Conservation (phyloP, 2,888 invertebrate species). For the Marronus borbonicus region DNA sequence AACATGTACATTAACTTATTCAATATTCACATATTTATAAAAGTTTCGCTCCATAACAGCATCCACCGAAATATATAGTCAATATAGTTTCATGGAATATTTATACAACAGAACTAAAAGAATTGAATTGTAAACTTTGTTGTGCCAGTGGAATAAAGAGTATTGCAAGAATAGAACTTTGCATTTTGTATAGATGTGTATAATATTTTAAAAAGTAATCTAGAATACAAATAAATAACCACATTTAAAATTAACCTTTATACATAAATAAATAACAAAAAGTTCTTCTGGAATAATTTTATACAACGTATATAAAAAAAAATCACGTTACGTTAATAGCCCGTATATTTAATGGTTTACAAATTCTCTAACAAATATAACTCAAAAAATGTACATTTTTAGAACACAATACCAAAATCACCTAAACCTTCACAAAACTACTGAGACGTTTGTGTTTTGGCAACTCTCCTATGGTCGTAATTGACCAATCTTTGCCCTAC, state of each 20-base stretch:
- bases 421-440: conserved; percentile 41
- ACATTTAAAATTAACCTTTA: conserved; percentile 38
- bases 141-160: conserved; percentile 25
- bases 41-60: conserved; percentile 11
- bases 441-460: conserved; percentile 36
- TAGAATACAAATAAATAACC: conserved; percentile 36
- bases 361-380: conserved; percentile 36
- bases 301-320: conserved; percentile 24
- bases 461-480: conserved; percentile 86
- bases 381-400: conserved; percentile 34
- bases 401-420: conserved; percentile 6
- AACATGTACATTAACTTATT: conserved; percentile 21
- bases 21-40: conserved; percentile 41
- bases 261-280: conserved; percentile 46
- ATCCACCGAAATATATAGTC: conserved; percentile 20
- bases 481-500: conserved; percentile 97
- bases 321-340: conserved; percentile 25
- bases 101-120: conserved; percentile 1
- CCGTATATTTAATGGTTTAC: conserved; percentile 3
- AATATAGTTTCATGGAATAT: conserved; percentile 14
- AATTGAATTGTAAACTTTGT: conserved; percentile 4
- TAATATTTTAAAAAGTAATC: conserved; percentile 16
- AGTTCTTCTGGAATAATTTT: conserved; percentile 34
- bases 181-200: not conserved
- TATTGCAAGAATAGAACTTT: conserved; percentile 11